phyloP scores from a whole-genome alignment of 1,140 invertebrate genomes.

The Pinna nobilis region DNA sequence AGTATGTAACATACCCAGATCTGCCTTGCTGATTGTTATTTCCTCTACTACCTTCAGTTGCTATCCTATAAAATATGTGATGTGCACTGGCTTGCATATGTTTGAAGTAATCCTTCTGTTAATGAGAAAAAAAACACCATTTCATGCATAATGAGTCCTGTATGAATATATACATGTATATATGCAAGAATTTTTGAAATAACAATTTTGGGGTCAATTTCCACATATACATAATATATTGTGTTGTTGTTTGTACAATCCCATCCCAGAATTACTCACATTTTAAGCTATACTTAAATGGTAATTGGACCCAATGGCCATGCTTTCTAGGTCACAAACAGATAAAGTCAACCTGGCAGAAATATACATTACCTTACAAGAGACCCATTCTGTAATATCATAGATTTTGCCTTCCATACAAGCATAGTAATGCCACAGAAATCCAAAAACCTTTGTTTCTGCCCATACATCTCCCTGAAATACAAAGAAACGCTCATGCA shows the following conservation, averaged over 20 bases:
- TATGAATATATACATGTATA: too few species aligned
- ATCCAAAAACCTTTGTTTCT: slow-evolving; percentile 89
- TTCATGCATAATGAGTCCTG: background rate
- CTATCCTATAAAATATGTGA: slow-evolving; percentile 93
- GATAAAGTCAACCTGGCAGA: too few species aligned
- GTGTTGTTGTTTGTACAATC: background rate
- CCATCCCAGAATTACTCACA: background rate
- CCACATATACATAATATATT: too few species aligned
- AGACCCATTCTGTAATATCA: slow-evolving; percentile 96
- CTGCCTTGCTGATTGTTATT: slow-evolving; percentile 70
- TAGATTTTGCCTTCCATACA: slow-evolving; percentile 96
- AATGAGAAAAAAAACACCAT: slow-evolving; percentile 58
- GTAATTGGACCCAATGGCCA: too few species aligned
- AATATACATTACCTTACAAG: slow-evolving; percentile 86
- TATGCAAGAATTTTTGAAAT: too few species aligned
- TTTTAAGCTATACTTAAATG: too few species aligned
- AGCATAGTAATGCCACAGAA: slow-evolving; percentile 95
- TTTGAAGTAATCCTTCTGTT: slow-evolving; percentile 73
- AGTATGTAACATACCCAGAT: slow-evolving; percentile 45
- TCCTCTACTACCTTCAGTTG: slow-evolving; percentile 80
- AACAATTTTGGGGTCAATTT: too few species aligned
- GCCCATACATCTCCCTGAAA: slow-evolving; percentile 95
- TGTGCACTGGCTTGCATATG: slow-evolving; percentile 86
- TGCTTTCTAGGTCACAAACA: too few species aligned
- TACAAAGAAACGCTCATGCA: too few species aligned